Base-by-base conservation (phyloP, 2,888 invertebrate species). In the Drosophila lutescens region DNA sequence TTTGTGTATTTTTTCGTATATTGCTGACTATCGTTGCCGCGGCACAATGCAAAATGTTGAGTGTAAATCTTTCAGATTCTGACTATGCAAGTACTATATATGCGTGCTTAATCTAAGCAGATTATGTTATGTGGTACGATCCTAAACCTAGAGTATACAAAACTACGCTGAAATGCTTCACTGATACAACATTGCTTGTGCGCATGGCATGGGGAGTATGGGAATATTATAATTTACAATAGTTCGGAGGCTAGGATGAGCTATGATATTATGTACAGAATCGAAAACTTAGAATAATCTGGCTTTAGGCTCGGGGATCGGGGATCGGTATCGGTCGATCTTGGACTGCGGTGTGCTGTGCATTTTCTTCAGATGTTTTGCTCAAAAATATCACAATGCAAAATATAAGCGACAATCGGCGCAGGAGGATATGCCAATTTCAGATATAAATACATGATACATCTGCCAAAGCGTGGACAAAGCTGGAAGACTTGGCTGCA, bases 41-140 rank as follows among this genome's bases (percentile, higher is more conserved):
- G 58, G 59, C 46, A 67, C 47, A 77, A 66, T 77, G 54, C 74
- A 56, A 62, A 76, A 63, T 50, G 46, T n/a, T 51, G 49, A 61
- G 62, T 74, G 73, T 79, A 82, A 80, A 88, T 86, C 85, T 86
- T 86, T 72, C 66, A 88, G 88, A 85, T 83, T 83, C 78, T 81
- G 78, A 77, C 87, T 87, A 80, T 74, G 76, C 73, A 63, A 61
- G 50, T 60, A 40, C 23, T 66, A 63, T 53, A 54, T 69, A 43
- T 56, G 49, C 15, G 58, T 57, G 44, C 56, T 32, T 60, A 26
- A 23, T 23, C n/a, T 58, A 38, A 60, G 49, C 67, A 43, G 44
- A 46, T 62, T 40, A 26, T 26, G 66, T 58, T 80, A 46, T 47
- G 54, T 40, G 43, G 38, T 74, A 76, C 50, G 65, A 41, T 26